A percentile compares a stretch with the other conserved stretches of the same genome.
These are phyloP conservation scores for Dipodomys stephensi DNA, from an alignment of 2,113 vertebrate genomes.

Conservation along the genomic window DNA sequence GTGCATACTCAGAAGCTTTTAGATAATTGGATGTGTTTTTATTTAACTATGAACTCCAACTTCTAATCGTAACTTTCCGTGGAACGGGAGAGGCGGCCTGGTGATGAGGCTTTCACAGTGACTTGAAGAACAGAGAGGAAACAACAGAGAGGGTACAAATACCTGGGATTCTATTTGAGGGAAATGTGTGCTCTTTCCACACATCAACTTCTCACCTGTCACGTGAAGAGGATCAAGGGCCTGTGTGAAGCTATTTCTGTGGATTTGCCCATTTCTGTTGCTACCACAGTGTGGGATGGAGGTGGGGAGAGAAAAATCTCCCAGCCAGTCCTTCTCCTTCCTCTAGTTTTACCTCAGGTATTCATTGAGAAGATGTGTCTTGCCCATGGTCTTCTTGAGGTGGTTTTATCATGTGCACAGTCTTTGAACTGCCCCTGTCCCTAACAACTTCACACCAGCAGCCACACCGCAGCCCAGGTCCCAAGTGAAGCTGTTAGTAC, in stretches of 20 bases:
- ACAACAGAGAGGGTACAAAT: not conserved
- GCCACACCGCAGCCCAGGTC: not conserved
- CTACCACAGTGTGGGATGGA: not conserved
- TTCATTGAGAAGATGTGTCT: not conserved
- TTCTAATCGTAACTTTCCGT: not conserved
- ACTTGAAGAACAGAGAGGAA: not conserved
- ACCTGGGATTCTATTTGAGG: not conserved
- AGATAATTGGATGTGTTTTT: not conserved
- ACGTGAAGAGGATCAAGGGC: not conserved
- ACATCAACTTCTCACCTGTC: conserved; percentile 1
- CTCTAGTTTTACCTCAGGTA: not conserved
- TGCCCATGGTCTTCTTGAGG: too few relatives aligned
- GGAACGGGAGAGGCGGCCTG: not conserved
- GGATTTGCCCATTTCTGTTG: not conserved
- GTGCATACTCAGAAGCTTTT: not conserved
- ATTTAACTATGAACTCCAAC: not conserved
- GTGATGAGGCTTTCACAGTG: not conserved
- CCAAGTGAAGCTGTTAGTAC: not conserved
- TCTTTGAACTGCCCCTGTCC: not conserved
- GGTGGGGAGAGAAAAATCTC: not conserved
- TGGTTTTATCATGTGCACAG: not conserved
- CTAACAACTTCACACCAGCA: too few relatives aligned
- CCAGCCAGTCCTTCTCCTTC: not conserved
- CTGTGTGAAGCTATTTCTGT: not conserved
- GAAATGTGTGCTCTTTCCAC: not conserved